Percentiles rank a stretch among this genome's conserved stretches.
phyloP scores from a whole-genome alignment of 2,797 vertebrate genomes.

The Clarias fuscus region DNA sequence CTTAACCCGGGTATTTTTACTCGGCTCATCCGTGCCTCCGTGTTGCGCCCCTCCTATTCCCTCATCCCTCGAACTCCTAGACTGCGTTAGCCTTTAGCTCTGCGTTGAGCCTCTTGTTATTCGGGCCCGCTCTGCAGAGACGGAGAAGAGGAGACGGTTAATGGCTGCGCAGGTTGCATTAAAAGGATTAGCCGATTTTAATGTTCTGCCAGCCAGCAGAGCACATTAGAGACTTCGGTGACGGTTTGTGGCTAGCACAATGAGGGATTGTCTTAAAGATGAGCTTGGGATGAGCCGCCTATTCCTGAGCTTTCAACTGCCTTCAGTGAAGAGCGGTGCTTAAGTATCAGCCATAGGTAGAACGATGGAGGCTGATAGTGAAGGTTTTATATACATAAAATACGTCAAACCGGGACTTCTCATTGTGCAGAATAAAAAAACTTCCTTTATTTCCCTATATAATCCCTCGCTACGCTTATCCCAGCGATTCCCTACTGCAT shows the following conservation, averaged over 20 bases:
- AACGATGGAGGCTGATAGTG: background rate
- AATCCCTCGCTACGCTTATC: no score
- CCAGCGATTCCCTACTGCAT: no score
- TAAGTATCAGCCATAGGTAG: background rate
- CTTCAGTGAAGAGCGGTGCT: background rate
- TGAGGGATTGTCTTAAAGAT: constrained; percentile 46
- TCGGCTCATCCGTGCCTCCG: constrained; percentile 55
- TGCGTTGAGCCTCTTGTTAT: constrained; percentile 43
- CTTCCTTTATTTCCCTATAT: no score
- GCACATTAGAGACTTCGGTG: constrained; percentile 45
- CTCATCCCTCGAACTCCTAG: constrained; percentile 33
- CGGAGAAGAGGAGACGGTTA: constrained; percentile 48
- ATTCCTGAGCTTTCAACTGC: background rate
- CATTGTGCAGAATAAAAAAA: no score
- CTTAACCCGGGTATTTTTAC: constrained; percentile 61
- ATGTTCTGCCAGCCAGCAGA: constrained; percentile 50
- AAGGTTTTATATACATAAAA: background rate
- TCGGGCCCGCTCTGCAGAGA: constrained; percentile 46
- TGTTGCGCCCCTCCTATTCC: constrained; percentile 49
- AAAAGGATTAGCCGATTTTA: constrained; percentile 59
- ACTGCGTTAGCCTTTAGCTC: constrained; percentile 48
- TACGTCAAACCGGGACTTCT: no score
- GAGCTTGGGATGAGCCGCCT: constrained; percentile 35
- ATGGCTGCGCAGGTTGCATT: constrained; percentile 57
- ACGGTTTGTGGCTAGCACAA: constrained; percentile 39